Percentiles rank a stretch among this genome's conserved stretches.
phyloP scores from a whole-genome alignment of 2,888 invertebrate species.

The Drosophila kambysellisi region DNA sequence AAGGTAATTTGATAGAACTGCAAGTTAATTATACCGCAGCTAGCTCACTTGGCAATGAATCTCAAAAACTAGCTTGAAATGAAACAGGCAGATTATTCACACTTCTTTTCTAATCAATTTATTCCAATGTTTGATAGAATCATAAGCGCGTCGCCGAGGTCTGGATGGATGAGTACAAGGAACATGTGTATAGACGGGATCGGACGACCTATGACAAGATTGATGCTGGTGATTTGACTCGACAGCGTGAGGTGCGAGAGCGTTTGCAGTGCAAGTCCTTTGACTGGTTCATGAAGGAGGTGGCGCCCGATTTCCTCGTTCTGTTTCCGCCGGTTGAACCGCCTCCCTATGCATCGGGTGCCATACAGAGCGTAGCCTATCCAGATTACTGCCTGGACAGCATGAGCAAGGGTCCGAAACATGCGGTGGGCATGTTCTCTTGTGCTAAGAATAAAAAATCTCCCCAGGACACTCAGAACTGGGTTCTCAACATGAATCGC shows the following conservation, averaged over 20 bases:
- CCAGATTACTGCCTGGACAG: conserved; percentile 91
- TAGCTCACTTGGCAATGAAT: not conserved
- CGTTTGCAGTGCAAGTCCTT: conserved; percentile 94
- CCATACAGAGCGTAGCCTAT: conserved; percentile 88
- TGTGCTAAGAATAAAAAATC: conserved; percentile 72
- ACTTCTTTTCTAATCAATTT: not conserved
- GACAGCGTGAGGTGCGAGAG: conserved; percentile 90
- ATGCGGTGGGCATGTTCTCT: conserved; percentile 76
- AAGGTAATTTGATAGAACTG: conserved; percentile 41
- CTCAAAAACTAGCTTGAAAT: too few species aligned
- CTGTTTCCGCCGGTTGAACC: conserved; percentile 96
- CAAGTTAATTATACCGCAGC: not conserved
- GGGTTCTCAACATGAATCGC: conserved; percentile 71
- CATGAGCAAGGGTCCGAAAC: conserved; percentile 84
- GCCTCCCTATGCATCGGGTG: conserved; percentile 91
- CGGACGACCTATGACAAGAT: conserved; percentile 89
- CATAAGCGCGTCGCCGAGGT: conserved; percentile 97
- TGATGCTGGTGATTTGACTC: conserved; percentile 92
- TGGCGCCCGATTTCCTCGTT: conserved; percentile 95
- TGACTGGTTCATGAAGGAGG: conserved; percentile 96
- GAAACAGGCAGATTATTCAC: not conserved
- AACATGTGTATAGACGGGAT: conserved; percentile 92
- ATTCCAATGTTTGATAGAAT: conserved; percentile 87
- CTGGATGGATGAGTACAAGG: conserved; percentile 99
- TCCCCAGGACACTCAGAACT: conserved; percentile 81